Conservation (phyloP, 2,888 invertebrate species). For the Rotaria magnacalcarata region DNA sequence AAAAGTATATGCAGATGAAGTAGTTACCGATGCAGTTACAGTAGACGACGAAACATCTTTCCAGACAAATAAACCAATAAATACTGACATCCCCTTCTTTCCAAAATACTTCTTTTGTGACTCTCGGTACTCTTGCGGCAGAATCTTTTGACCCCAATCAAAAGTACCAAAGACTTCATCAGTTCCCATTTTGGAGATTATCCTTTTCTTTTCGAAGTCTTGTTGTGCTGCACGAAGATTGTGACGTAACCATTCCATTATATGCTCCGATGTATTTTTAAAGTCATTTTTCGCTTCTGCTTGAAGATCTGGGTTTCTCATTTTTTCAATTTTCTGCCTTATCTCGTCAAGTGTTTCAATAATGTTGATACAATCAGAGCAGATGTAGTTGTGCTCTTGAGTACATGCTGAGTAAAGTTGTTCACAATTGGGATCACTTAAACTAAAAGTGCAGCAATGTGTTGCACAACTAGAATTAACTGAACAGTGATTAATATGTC, state of each 20-base stretch:
- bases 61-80: neutral
- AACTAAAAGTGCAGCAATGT: neutral
- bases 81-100: neutral
- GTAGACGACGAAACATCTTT: neutral
- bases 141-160: constrained; percentile 9
- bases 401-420: neutral
- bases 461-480: neutral
- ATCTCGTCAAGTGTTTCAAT: neutral
- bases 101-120: neutral
- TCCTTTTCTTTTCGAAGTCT: neutral
- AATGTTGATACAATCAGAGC: neutral
- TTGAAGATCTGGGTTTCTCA: neutral
- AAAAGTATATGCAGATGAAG: neutral
- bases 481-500: neutral
- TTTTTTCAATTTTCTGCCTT: neutral
- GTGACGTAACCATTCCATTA: neutral
- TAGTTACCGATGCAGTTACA: too few species aligned
- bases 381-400: neutral
- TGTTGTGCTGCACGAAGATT: neutral
- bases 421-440: neutral
- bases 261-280: neutral
- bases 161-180: neutral
- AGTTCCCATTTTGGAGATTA: neutral
- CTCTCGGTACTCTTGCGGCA: neutral
- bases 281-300: neutral